Conservation (phyloP, 2,888 invertebrate species). For the Stenodema calcarata region DNA sequence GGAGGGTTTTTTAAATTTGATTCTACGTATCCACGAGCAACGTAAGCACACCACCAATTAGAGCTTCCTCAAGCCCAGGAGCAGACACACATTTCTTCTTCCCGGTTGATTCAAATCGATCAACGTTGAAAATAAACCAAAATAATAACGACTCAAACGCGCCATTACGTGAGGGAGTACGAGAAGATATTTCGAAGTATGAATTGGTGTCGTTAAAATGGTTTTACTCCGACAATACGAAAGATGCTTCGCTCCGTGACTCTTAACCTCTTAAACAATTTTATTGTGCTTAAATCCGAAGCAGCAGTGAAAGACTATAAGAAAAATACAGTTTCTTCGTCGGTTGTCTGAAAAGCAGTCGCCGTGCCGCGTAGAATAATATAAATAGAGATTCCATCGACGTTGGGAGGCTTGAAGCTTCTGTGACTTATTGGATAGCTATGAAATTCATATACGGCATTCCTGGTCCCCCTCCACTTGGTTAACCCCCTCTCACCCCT, state of each 20-base stretch:
- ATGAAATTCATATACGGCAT: constrained; percentile 28
- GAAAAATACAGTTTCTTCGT: background rate
- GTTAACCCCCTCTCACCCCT: background rate
- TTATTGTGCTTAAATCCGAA: background rate
- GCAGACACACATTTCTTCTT: too few species aligned
- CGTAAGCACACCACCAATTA: too few species aligned
- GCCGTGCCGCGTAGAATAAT: background rate
- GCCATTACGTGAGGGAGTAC: too few species aligned
- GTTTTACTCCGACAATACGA: background rate
- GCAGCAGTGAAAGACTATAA: background rate
- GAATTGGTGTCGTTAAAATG: background rate
- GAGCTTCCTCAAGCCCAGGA: too few species aligned
- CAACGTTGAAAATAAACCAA: too few species aligned
- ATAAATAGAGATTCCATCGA: constrained; percentile 31
- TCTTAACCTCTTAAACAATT: background rate
- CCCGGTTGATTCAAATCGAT: too few species aligned
- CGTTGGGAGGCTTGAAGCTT: constrained; percentile 18
- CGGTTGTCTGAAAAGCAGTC: background rate
- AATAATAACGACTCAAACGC: too few species aligned
- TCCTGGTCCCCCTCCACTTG: background rate
- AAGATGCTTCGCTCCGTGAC: background rate
- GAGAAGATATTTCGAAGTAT: background rate
- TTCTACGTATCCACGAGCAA: too few species aligned
- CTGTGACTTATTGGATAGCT: constrained; percentile 34
- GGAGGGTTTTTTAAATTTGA: too few species aligned